A percentile compares a stretch with the other conserved stretches of the same genome.
phyloP scores from a whole-genome alignment of 2,113 vertebrate species.

The Heteronetta atricapilla region DNA sequence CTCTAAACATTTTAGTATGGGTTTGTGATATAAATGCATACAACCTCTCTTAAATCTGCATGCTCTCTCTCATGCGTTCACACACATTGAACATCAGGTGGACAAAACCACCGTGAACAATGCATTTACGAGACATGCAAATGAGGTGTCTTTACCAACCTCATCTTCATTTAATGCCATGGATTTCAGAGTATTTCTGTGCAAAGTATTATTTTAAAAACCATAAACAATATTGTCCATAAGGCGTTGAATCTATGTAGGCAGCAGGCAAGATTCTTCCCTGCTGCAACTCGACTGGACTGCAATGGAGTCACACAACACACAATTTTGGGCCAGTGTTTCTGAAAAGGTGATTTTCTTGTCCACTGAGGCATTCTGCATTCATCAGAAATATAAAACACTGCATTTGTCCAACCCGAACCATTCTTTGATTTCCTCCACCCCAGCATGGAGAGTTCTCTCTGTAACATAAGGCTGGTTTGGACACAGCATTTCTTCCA shows the following conservation, averaged over 20 bases:
- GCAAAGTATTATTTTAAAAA: neutral
- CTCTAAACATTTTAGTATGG: neutral
- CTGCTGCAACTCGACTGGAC: neutral
- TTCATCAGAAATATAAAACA: neutral
- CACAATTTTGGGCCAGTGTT: neutral
- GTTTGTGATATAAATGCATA: neutral
- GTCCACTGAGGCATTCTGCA: neutral
- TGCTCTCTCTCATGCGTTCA: neutral
- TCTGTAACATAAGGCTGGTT: neutral
- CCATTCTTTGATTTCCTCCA: neutral
- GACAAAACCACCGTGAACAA: neutral
- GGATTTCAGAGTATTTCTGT: neutral
- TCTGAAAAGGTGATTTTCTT: neutral
- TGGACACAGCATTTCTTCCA: neutral
- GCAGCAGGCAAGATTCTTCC: neutral
- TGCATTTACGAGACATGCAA: neutral
- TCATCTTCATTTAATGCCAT: neutral
- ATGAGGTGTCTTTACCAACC: neutral
- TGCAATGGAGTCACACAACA: neutral
- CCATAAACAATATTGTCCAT: neutral
- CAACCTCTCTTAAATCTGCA: neutral
- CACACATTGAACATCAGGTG: neutral
- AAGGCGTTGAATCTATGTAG: neutral
- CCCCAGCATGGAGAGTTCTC: neutral
- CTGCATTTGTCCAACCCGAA: no score